Conservation (phyloP, 2,888 invertebrate species). For the Eilema sororculum region DNA sequence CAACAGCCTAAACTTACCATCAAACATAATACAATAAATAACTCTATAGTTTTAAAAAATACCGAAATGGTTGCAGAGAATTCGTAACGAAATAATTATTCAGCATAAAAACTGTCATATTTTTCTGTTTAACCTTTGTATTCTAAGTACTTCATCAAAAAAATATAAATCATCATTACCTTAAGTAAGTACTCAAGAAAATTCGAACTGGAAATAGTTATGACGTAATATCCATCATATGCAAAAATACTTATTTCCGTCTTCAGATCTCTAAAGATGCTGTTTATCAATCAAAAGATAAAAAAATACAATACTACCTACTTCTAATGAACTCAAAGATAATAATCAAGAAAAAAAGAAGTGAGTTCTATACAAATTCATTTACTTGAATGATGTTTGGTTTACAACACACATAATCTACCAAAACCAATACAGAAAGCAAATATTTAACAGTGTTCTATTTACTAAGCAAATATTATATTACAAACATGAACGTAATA, state of each 20-base stretch:
- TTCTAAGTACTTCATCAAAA: background rate
- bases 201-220: background rate
- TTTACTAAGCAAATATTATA: background rate
- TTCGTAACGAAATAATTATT: background rate
- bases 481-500: background rate
- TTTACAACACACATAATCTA: slow-evolving; percentile 1
- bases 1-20: background rate
- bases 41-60: background rate
- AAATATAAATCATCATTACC: background rate
- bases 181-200: background rate
- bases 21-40: background rate
- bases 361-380: slow-evolving; percentile 24
- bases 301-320: background rate
- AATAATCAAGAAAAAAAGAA: background rate
- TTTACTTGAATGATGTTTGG: background rate
- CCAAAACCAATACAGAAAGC: slow-evolving; percentile 1
- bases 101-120: background rate
- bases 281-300: background rate
- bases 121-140: background rate
- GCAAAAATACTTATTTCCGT: background rate
- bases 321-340: background rate
- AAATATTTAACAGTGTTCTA: background rate
- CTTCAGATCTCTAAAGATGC: background rate
- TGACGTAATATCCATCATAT: background rate
- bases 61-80: too few relatives aligned